A percentile compares a stretch with the other conserved stretches of the same genome.
Conservation (phyloP, 2,113 vertebrate genomes). For the Ursus arctos region DNA sequence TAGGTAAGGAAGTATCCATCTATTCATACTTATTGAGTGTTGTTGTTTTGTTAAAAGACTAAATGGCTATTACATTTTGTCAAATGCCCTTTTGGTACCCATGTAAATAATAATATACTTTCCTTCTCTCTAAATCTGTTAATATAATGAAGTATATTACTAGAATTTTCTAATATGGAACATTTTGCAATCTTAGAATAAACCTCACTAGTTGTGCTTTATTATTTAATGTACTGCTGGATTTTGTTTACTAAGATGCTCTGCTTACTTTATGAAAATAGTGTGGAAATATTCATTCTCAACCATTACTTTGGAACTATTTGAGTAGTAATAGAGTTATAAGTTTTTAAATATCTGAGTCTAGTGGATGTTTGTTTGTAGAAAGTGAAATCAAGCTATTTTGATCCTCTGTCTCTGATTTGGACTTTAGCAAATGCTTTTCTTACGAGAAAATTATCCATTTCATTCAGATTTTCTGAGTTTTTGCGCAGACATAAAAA, state of each 20-base stretch:
- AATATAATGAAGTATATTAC: not conserved
- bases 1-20: not conserved
- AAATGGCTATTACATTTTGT: not conserved
- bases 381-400: not conserved
- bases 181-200: not conserved
- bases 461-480: not conserved
- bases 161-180: not conserved
- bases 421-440: not conserved
- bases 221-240: not conserved
- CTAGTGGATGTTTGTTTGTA: not conserved
- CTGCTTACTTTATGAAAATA: conserved; percentile 14
- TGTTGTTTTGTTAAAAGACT: not conserved
- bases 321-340: not conserved
- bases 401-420: not conserved
- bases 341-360: not conserved
- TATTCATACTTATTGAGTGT: not conserved
- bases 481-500: not conserved
- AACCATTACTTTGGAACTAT: not conserved
- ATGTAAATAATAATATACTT: not conserved
- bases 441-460: not conserved
- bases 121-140: not conserved
- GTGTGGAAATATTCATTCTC: not conserved
- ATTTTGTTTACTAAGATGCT: not conserved
- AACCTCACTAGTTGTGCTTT: not conserved
- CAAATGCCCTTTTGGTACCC: not conserved